Evolutionary conservation across 1,140 invertebrate genomes (phyloP).

Genomic region (Ganaspis sp.): DNA sequence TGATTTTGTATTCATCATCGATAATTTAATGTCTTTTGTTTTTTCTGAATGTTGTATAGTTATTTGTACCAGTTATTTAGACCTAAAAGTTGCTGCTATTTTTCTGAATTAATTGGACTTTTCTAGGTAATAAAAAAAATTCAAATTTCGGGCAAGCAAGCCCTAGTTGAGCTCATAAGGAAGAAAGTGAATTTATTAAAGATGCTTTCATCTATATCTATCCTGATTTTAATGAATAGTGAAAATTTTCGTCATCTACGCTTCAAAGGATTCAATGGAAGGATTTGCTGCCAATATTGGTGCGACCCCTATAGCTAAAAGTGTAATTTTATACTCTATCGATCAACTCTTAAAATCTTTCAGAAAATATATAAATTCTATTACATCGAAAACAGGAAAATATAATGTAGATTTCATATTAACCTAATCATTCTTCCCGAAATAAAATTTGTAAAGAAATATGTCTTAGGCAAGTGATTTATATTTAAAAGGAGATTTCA

Average conservation of each 20-base stretch:
- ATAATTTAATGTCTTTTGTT: too few species aligned
- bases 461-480: not conserved
- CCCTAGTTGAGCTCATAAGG: not conserved
- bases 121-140: not conserved
- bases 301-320: not conserved
- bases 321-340: not conserved
- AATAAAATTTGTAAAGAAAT: not conserved
- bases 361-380: not conserved
- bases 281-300: not conserved
- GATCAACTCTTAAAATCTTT: not conserved
- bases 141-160: not conserved
- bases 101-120: too few species aligned
- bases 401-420: slow-evolving; percentile 1
- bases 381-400: slow-evolving; percentile 9
- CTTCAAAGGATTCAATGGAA: not conserved
- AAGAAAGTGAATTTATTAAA: not conserved
- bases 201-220: not conserved
- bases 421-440: not conserved
- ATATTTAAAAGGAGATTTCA: not conserved
- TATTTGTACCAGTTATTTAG: too few species aligned
- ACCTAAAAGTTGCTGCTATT: too few species aligned
- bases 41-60: too few species aligned
- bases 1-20: too few species aligned
- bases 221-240: not conserved
- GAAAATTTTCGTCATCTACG: not conserved